Percentiles rank a stretch among this genome's conserved stretches.
These are phyloP conservation scores for Oophaga sylvatica DNA, from an alignment of 2,797 vertebrate genomes.

Conservation along the genomic window DNA sequence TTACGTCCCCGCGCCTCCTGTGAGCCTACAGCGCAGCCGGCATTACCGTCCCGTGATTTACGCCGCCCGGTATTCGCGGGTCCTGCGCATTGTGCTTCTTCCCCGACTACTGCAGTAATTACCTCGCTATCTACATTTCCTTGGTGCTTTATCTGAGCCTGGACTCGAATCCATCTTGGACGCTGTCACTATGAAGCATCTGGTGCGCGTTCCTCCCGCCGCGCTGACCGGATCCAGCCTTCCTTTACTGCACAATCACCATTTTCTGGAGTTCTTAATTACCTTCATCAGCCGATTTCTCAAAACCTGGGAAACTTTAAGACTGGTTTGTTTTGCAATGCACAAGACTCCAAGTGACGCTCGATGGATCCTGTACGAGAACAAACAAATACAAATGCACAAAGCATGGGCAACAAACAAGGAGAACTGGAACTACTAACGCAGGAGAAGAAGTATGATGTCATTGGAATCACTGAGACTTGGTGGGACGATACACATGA, in stretches of 20 bases:
- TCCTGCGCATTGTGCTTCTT: not conserved
- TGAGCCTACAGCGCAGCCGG: not conserved
- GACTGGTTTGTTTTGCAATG: not conserved
- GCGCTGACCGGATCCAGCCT: not conserved
- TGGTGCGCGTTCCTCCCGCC: not conserved
- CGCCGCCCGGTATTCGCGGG: not conserved
- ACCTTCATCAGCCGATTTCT: not conserved
- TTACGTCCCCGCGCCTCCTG: not conserved
- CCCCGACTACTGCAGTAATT: not conserved
- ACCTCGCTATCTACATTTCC: not conserved
- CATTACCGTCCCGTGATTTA: conserved; percentile 2
- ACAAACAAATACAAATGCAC: no score
- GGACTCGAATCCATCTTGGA: not conserved
- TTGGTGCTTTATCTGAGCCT: conserved; percentile 10
- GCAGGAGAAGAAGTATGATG: no score
- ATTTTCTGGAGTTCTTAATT: not conserved
- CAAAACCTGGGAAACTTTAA: not conserved
- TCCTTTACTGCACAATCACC: not conserved
- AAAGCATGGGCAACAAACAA: no score
- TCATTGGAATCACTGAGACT: no score
- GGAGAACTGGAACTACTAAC: no score
- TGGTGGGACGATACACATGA: no score
- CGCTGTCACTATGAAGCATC: conserved; percentile 13
- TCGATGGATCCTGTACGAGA: not conserved
- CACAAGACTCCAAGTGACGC: not conserved